These are phyloP conservation scores for Mastomys coucha DNA, from an alignment of 2,113 vertebrate genomes.

Conservation along the genomic window DNA sequence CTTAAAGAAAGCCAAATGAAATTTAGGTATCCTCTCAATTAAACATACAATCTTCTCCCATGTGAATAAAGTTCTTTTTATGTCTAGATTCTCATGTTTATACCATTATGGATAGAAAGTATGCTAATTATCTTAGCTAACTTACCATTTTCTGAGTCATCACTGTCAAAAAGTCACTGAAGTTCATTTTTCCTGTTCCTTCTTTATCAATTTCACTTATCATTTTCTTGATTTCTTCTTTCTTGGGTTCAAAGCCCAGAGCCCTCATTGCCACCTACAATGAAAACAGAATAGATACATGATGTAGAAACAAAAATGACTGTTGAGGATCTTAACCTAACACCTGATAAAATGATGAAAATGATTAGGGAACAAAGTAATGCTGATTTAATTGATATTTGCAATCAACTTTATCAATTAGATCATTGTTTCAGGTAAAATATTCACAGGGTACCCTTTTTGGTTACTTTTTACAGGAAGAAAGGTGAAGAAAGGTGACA, in stretches of 20 bases:
- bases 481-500: not conserved
- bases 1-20: not conserved
- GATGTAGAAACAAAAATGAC: not conserved
- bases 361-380: not conserved
- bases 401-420: not conserved
- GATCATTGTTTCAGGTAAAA: constrained; percentile 18
- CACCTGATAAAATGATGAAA: not conserved
- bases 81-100: constrained; percentile 1
- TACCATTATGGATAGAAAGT: not conserved
- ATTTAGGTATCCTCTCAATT: not conserved
- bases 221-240: constrained; percentile 98
- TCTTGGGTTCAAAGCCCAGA: constrained; percentile 96
- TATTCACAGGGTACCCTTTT: not conserved
- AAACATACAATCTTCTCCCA: not conserved
- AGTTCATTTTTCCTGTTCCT: constrained; percentile 95
- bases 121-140: not conserved
- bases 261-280: constrained; percentile 96
- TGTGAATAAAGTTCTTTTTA: not conserved
- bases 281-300: constrained; percentile 1
- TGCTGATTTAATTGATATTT: not conserved
- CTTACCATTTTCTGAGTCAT: constrained; percentile 96
- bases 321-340: not conserved
- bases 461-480: not conserved
- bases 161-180: constrained; percentile 92
- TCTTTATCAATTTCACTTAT: constrained; percentile 95